phyloP scores from a whole-genome alignment of 2,888 invertebrate genomes.

The Ellobium chinense region DNA sequence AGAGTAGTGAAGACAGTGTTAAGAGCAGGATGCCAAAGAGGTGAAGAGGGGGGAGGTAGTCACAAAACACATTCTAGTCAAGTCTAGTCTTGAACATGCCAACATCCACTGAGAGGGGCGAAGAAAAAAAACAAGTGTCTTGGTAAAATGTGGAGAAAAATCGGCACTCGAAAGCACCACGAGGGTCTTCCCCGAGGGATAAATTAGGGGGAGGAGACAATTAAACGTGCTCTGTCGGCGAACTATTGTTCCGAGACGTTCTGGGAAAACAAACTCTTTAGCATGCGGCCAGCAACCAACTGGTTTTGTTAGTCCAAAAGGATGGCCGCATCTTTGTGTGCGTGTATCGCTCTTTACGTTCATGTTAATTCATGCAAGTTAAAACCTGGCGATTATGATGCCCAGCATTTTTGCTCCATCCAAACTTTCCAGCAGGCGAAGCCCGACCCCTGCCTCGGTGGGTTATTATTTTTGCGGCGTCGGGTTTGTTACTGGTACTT shows the following conservation, averaged over 20 bases:
- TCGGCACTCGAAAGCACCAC: too few species aligned
- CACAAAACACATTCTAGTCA: too few species aligned
- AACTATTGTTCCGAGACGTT: neutral
- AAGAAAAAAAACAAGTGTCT: too few species aligned
- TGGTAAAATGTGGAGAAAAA: too few species aligned
- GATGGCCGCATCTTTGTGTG: neutral
- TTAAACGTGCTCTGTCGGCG: slow-evolving; percentile 31
- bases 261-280: slow-evolving; percentile 32
- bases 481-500: neutral
- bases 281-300: neutral
- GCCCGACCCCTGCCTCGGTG: neutral
- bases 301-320: slow-evolving; percentile 16
- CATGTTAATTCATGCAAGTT: neutral
- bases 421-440: neutral
- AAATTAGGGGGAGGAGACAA: slow-evolving; percentile 29
- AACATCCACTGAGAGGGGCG: too few species aligned
- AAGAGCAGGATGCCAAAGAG: too few species aligned
- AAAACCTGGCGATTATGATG: slow-evolving; percentile 15
- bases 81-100: too few species aligned
- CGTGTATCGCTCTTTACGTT: neutral
- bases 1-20: too few species aligned
- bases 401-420: neutral
- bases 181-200: neutral
- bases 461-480: slow-evolving; percentile 15
- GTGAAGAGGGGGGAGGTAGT: too few species aligned